phyloP scores from a whole-genome alignment of 2,888 invertebrate species.

The Idaea biselata region DNA sequence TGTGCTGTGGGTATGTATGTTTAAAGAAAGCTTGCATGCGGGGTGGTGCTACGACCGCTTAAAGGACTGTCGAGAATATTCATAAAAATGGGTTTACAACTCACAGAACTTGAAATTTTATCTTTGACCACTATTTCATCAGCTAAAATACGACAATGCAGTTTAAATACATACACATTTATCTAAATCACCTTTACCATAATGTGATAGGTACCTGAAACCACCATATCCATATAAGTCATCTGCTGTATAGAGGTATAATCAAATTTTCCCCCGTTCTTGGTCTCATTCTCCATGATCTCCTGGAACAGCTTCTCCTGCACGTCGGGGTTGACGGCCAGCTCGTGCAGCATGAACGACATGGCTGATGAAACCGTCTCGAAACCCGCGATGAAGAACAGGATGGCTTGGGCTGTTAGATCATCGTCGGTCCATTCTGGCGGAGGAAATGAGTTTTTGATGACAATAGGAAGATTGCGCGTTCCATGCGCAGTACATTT shows the following conservation, averaged over 20 bases:
- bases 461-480: too few species aligned
- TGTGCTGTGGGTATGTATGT: too few species aligned
- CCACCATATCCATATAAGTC: constrained; percentile 83
- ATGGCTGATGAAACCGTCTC: constrained; percentile 71
- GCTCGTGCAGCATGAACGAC: constrained; percentile 77
- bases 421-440: constrained; percentile 63
- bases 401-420: constrained; percentile 68
- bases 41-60: too few species aligned
- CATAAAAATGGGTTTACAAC: too few species aligned
- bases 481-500: too few species aligned
- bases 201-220: constrained; percentile 73
- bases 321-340: constrained; percentile 80
- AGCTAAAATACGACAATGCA: too few species aligned
- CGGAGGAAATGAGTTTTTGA: neutral
- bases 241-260: constrained; percentile 77
- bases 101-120: too few species aligned
- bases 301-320: constrained; percentile 79
- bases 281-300: constrained; percentile 67
- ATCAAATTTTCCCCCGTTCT: constrained; percentile 62
- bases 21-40: too few species aligned
- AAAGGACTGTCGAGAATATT: too few species aligned
- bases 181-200: neutral
- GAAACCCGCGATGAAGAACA: constrained; percentile 81
- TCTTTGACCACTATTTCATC: too few species aligned
- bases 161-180: too few species aligned